Conservation (phyloP, 2,888 invertebrate genomes). For the Lithophane leautieri region DNA sequence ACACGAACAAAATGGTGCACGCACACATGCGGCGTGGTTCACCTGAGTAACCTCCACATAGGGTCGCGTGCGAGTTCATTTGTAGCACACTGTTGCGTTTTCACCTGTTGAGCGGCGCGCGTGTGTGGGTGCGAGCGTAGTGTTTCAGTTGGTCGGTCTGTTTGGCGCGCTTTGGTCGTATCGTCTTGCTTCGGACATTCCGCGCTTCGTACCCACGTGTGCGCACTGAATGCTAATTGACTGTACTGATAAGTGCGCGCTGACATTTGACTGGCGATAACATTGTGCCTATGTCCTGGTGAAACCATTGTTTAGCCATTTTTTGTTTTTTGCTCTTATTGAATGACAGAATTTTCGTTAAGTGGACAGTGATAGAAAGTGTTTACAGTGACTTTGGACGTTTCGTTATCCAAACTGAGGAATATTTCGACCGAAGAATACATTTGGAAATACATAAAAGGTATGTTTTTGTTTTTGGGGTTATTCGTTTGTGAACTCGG, state of each 20-base stretch:
- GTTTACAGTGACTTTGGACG: constrained; percentile 81
- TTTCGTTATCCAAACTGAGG: constrained; percentile 87
- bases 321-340: constrained; percentile 64
- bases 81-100: constrained; percentile 87
- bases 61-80: constrained; percentile 83
- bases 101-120: constrained; percentile 85
- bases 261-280: constrained; percentile 83
- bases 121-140: constrained; percentile 82
- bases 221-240: constrained; percentile 80
- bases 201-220: constrained; percentile 80
- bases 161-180: constrained; percentile 88
- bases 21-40: constrained; percentile 76
- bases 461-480: constrained; percentile 71
- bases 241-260: constrained; percentile 82
- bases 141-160: constrained; percentile 87
- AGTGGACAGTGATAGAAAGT: constrained; percentile 83
- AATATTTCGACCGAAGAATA: constrained; percentile 85
- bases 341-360: constrained; percentile 67
- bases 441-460: constrained; percentile 88
- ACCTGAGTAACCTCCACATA: constrained; percentile 87
- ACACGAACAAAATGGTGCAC: constrained; percentile 88
- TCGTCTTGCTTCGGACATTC: constrained; percentile 68
- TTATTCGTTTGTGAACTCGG: constrained; percentile 73
- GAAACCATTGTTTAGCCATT: constrained; percentile 66
- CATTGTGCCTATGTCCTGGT: constrained; percentile 74